phyloP scores from a whole-genome alignment of 2,113 vertebrate genomes.

The Megaleporinus macrocephalus region DNA sequence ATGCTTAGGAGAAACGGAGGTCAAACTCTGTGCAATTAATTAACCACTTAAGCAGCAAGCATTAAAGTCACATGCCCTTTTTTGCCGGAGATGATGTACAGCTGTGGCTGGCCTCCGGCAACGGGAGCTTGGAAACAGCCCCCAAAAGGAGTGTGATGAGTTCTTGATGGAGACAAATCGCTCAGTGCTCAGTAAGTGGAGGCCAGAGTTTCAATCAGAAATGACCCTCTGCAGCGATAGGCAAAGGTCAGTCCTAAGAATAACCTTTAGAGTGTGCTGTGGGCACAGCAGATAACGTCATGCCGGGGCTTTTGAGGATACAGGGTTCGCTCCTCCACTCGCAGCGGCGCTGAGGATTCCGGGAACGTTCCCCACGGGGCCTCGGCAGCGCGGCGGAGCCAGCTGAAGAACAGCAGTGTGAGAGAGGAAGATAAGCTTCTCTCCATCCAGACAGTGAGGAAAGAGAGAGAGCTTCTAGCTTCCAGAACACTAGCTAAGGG shows the following conservation, averaged over 20 bases:
- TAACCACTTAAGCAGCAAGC: constrained; percentile 7
- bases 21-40: neutral
- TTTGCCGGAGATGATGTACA: neutral
- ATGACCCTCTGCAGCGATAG: constrained; percentile 16
- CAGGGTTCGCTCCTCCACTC: neutral
- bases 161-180: neutral
- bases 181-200: neutral
- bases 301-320: constrained; percentile 13
- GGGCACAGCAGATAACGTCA: constrained; percentile 29
- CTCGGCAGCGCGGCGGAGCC: neutral
- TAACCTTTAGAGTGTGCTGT: constrained; percentile 46
- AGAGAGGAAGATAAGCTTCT: constrained; percentile 40
- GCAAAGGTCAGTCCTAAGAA: constrained; percentile 64
- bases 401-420: constrained; percentile 27
- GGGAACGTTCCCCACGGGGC: constrained; percentile 2
- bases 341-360: neutral
- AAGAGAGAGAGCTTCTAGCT: neutral
- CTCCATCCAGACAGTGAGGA: neutral
- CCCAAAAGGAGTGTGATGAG: neutral
- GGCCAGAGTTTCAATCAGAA: constrained; percentile 16
- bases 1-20: neutral
- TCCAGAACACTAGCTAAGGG: neutral
- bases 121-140: neutral
- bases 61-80: neutral
- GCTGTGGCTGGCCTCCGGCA: neutral